A percentile compares a stretch with the other conserved stretches of the same genome.
Conservation (phyloP, 2,888 invertebrate genomes). For the Leptothorax acervorum region DNA sequence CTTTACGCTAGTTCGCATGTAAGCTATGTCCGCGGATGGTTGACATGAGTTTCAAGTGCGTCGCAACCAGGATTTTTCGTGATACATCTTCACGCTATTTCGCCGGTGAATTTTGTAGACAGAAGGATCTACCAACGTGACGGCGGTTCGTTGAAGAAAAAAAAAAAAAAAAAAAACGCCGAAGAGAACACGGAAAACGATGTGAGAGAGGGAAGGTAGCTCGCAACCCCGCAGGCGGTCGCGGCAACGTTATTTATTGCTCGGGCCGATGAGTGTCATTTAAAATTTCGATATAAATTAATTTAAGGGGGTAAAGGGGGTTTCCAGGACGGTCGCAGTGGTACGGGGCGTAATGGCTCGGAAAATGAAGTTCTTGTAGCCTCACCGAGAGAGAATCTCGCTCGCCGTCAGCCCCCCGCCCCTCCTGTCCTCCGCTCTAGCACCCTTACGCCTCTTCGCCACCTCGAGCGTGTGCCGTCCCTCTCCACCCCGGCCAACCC, state of each 20-base stretch:
- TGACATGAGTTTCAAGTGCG: background rate
- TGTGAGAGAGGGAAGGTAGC: slow-evolving; percentile 1
- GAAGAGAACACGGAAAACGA: slow-evolving; percentile 10
- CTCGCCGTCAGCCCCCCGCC: slow-evolving; percentile 46
- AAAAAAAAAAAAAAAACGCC: slow-evolving; percentile 34
- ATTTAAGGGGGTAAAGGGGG: slow-evolving; percentile 82
- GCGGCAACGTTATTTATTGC: slow-evolving; percentile 80
- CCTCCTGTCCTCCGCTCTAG: slow-evolving; percentile 58
- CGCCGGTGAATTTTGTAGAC: slow-evolving; percentile 50
- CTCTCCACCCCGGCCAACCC: background rate
- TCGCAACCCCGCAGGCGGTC: slow-evolving; percentile 49
- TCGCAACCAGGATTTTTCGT: slow-evolving; percentile 15
- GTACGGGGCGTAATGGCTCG: slow-evolving; percentile 84
- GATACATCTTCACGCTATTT: slow-evolving; percentile 57
- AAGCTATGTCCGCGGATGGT: background rate
- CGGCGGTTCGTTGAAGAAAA: slow-evolving; percentile 38
- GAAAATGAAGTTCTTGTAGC: slow-evolving; percentile 85
- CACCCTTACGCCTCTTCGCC: slow-evolving; percentile 60
- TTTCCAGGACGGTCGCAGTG: slow-evolving; percentile 75
- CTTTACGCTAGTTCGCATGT: background rate
- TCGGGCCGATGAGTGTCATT: slow-evolving; percentile 83
- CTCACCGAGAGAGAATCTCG: slow-evolving; percentile 76
- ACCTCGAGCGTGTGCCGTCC: slow-evolving; percentile 51
- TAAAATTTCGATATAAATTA: slow-evolving; percentile 85
- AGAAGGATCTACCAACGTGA: slow-evolving; percentile 45